Evolutionary conservation across 2,797 vertebrate species (phyloP).

Genomic region (Echiichthys vipera): DNA sequence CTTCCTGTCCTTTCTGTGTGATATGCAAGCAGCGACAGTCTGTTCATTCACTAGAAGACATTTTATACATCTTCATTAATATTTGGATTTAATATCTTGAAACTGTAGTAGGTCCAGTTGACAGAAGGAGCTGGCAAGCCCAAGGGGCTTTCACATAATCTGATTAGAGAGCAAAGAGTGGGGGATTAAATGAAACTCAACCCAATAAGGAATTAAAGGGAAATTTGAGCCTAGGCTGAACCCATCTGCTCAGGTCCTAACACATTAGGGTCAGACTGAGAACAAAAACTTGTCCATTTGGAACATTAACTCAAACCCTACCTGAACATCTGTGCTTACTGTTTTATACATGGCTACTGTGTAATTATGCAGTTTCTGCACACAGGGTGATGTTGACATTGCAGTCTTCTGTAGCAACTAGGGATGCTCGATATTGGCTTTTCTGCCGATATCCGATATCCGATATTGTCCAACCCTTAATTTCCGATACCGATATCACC

Average conservation of each 20-base stretch:
- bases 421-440: no score
- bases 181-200: neutral
- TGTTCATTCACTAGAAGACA: no score
- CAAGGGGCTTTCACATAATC: neutral
- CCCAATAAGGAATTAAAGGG: neutral
- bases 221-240: neutral
- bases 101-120: neutral
- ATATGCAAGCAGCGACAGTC: no score
- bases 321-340: neutral
- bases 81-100: neutral
- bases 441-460: no score
- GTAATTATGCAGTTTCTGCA: neutral
- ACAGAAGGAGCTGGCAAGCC: neutral
- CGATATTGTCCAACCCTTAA: no score
- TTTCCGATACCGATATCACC: no score
- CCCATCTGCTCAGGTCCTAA: neutral
- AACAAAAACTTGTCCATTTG: neutral
- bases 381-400: slow-evolving; percentile 13
- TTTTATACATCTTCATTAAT: neutral
- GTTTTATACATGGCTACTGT: neutral
- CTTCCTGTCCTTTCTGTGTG: no score
- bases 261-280: neutral
- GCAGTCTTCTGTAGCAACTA: slow-evolving; percentile 2
- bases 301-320: neutral
- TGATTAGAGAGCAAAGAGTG: neutral